Percentiles rank a stretch among this genome's conserved stretches.
phyloP scores from a whole-genome alignment of 2,888 invertebrate genomes.

The Mamestra brassicae region DNA sequence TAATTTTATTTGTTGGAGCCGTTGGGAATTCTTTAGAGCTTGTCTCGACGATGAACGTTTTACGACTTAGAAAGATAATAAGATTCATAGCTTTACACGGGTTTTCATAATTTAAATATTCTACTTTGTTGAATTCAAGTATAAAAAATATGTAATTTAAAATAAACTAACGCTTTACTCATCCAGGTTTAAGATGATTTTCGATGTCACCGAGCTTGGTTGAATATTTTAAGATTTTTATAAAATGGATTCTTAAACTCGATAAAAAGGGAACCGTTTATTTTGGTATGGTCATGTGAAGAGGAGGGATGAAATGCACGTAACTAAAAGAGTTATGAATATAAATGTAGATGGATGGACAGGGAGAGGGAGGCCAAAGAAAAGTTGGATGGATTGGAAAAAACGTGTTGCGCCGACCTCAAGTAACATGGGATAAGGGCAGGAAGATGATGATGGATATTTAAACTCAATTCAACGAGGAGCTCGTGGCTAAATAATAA shows the following conservation, averaged over 20 bases:
- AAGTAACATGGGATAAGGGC: too few species aligned
- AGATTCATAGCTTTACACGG: background rate
- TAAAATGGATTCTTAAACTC: background rate
- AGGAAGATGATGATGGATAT: too few species aligned
- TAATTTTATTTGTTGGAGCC: conserved; percentile 4
- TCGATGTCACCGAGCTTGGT: background rate
- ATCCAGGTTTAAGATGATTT: background rate
- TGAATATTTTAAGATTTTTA: background rate
- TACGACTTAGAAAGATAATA: conserved; percentile 2
- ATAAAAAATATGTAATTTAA: background rate
- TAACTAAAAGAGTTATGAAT: too few species aligned
- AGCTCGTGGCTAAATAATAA: too few species aligned
- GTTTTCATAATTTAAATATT: background rate
- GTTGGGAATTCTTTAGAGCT: conserved; percentile 10
- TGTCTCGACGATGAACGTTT: background rate
- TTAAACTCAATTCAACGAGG: too few species aligned
- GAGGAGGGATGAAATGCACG: too few species aligned
- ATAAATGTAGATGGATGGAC: too few species aligned
- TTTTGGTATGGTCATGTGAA: too few species aligned
- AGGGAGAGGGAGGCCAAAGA: too few species aligned
- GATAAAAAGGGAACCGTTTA: too few species aligned
- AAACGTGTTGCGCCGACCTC: too few species aligned
- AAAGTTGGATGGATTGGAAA: too few species aligned
- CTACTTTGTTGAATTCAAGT: background rate
- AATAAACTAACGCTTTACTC: background rate